Conservation (phyloP, 2,113 vertebrate genomes). For the Clarias macrocephalus region DNA sequence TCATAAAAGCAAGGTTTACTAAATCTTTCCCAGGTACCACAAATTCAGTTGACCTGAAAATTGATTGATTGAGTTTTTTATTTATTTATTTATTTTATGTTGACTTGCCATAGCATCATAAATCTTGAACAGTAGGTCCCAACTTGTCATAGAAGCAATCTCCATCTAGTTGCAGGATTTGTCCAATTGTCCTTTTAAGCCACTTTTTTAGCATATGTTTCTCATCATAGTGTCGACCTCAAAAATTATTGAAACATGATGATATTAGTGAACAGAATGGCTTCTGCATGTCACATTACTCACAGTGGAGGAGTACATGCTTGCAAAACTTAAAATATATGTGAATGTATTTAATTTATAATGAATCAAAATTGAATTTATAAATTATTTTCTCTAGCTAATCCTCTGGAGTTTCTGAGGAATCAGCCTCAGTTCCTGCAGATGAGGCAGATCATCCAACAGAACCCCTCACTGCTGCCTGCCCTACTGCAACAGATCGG, state of each 20-base stretch:
- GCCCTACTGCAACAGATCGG: conserved; percentile 94
- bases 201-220: not conserved
- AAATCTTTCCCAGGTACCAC: not conserved
- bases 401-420: conserved; percentile 91
- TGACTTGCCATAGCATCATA: too few species aligned
- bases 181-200: not conserved
- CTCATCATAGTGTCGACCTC: not conserved
- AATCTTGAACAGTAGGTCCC: too few species aligned
- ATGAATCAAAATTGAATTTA: not conserved
- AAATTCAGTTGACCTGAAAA: not conserved
- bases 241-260: not conserved
- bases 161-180: not conserved
- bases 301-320: not conserved
- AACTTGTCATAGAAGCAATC: too few species aligned
- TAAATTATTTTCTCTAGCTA: conserved; percentile 68
- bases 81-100: too few species aligned
- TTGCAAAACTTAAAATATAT: not conserved
- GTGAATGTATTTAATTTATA: not conserved
- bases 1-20: not conserved
- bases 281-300: not conserved
- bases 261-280: not conserved
- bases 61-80: too few species aligned
- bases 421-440: conserved; percentile 95
- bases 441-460: conserved; percentile 97
- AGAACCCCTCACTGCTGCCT: conserved; percentile 91